These are phyloP conservation scores for Furnarius figulus DNA, from an alignment of 2,113 vertebrate genomes.

Conservation along the genomic window DNA sequence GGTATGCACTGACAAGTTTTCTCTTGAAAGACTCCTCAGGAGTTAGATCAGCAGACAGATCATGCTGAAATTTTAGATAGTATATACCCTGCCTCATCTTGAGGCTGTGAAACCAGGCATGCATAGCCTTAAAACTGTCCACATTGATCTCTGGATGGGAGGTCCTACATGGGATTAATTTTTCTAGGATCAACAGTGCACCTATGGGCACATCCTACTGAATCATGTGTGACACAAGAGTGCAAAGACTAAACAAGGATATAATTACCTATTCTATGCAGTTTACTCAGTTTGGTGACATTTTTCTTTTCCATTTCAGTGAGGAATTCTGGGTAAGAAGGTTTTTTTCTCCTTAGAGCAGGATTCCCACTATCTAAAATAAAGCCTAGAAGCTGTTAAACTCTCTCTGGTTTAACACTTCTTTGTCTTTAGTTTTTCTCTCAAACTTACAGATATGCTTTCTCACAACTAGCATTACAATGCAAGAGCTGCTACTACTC, in stretches of 20 bases:
- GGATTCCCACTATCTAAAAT: not conserved
- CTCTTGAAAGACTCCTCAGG: constrained; percentile 21
- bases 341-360: not conserved
- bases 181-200: not conserved
- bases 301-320: not conserved
- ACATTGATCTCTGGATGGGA: not conserved
- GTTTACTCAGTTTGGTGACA: not conserved
- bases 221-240: not conserved
- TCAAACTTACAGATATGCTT: not conserved
- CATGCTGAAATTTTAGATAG: not conserved
- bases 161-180: not conserved
- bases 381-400: not conserved
- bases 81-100: not conserved
- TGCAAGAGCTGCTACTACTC: not conserved
- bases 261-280: not conserved
- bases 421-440: not conserved
- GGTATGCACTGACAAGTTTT: constrained; percentile 42
- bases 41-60: constrained; percentile 31
- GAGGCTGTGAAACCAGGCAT: not conserved
- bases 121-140: not conserved
- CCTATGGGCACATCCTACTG: not conserved
- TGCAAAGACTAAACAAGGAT: not conserved
- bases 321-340: not conserved
- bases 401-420: not conserved
- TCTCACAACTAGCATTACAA: not conserved